phyloP scores from a whole-genome alignment of 2,113 vertebrate genomes.

The Microcebus griseorufus region DNA sequence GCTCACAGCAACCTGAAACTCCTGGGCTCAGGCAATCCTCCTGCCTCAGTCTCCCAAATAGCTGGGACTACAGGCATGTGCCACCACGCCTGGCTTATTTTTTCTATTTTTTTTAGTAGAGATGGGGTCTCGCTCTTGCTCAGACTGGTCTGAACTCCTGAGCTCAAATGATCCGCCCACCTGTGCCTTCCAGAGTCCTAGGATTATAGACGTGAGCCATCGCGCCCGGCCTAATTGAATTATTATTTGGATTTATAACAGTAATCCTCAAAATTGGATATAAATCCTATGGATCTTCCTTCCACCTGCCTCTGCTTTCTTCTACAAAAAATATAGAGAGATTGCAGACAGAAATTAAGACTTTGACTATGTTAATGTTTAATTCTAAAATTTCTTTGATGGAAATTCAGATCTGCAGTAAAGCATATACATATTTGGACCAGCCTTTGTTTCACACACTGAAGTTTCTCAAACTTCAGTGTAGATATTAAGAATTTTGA shows the following conservation, averaged over 20 bases:
- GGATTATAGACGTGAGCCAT: no score
- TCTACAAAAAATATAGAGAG: background rate
- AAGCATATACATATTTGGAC: background rate
- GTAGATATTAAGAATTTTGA: background rate
- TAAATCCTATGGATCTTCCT: background rate
- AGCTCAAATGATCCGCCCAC: no score
- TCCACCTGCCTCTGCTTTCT: background rate
- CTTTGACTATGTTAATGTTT: background rate
- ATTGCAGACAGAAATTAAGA: background rate
- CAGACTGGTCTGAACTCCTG: no score
- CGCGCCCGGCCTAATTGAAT: background rate
- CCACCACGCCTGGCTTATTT: no score
- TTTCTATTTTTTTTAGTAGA: no score
- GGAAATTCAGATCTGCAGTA: background rate
- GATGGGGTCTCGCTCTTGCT: no score
- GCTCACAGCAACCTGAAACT: no score
- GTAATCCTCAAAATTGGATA: background rate
- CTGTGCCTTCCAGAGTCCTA: no score
- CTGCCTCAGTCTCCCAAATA: no score
- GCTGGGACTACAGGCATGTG: no score
- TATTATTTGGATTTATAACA: conserved; percentile 11
- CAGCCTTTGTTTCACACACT: background rate
- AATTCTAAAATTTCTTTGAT: background rate
- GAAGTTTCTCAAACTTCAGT: background rate
- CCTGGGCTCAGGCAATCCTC: no score